Evolutionary conservation across 2,113 vertebrate genomes (phyloP).

Genomic region (Anarrhichthys ocellatus): DNA sequence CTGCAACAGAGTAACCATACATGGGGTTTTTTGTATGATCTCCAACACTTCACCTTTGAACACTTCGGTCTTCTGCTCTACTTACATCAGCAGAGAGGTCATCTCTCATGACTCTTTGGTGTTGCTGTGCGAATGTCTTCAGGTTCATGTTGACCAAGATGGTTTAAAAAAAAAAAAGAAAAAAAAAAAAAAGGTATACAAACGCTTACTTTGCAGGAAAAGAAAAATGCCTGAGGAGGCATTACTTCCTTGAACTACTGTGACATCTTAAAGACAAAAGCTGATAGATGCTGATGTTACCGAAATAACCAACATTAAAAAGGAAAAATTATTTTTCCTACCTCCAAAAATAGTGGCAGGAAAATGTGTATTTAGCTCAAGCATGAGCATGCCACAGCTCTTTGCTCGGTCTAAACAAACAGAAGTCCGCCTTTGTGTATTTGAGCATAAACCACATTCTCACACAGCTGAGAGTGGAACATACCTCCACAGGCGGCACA

Average conservation of each 20-base stretch:
- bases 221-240: neutral
- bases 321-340: neutral
- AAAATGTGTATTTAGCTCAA: neutral
- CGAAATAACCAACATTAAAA: neutral
- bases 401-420: slow-evolving; percentile 3
- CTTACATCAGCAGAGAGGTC: slow-evolving; percentile 11
- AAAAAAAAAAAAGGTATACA: neutral
- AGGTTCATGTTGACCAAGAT: neutral
- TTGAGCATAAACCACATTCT: neutral
- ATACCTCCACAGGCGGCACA: neutral
- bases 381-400: neutral
- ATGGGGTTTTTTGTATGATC: neutral
- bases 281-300: neutral
- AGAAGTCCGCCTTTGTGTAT: neutral
- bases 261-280: neutral
- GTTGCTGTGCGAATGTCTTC: neutral
- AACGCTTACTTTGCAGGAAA: neutral
- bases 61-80: slow-evolving; percentile 1
- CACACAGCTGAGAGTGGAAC: neutral
- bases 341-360: neutral
- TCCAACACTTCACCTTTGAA: neutral
- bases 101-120: neutral
- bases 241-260: neutral
- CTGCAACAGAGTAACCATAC: neutral
- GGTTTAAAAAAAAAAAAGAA: no score